Evolutionary conservation across 2,113 vertebrate genomes (phyloP).

Genomic region (Stegostoma tigrinum): DNA sequence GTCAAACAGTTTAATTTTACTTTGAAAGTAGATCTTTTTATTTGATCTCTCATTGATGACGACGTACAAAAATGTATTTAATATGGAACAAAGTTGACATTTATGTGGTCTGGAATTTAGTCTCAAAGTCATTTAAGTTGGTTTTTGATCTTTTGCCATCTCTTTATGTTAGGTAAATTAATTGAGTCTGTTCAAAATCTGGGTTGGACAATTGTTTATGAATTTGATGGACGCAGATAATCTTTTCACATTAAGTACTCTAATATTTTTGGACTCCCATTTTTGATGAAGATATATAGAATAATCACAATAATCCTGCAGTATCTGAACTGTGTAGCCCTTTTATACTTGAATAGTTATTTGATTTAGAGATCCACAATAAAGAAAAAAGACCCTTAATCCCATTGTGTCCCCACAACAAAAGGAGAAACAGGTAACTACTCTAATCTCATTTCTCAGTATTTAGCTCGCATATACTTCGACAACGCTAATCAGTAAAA

Average conservation of each 20-base stretch:
- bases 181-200: background rate
- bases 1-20: background rate
- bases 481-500: too few species aligned
- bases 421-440: too few species aligned
- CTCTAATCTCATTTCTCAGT: too few species aligned
- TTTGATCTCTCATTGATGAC: background rate
- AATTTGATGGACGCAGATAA: background rate
- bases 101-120: background rate
- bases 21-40: background rate
- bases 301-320: background rate
- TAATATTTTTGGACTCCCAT: background rate
- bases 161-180: background rate
- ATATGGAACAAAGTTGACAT: background rate
- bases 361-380: background rate
- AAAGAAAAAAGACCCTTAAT: too few species aligned
- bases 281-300: background rate
- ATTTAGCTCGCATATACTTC: background rate
- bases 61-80: background rate
- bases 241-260: background rate
- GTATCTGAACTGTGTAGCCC: background rate
- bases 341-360: background rate
- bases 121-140: background rate
- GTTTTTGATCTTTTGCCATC: background rate
- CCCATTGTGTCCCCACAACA: too few species aligned
- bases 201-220: background rate